A percentile compares a stretch with the other conserved stretches of the same genome.
Conservation (phyloP, 2,888 invertebrate genomes). For the Poecilobothrus nobilitatus region DNA sequence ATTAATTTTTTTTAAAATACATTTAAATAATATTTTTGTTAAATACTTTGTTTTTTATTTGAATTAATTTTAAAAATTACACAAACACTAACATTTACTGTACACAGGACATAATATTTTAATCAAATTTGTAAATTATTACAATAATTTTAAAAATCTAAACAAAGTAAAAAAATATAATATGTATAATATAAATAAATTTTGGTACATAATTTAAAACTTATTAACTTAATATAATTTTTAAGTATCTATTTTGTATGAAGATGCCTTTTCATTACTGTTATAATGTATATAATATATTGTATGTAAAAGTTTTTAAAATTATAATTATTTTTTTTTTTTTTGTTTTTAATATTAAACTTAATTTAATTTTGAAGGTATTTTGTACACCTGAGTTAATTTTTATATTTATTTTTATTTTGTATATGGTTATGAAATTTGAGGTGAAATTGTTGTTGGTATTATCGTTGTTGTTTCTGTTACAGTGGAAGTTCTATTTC, state of each 20-base stretch:
- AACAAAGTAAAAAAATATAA: not conserved
- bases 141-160: not conserved
- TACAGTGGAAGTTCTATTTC: not conserved
- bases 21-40: too few species aligned
- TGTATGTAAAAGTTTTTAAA: not conserved
- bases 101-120: too few species aligned
- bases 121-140: too few species aligned
- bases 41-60: too few species aligned
- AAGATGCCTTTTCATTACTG: too few species aligned
- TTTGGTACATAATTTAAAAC: not conserved
- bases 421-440: not conserved
- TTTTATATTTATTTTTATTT: not conserved
- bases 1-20: too few species aligned
- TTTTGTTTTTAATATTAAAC: not conserved
- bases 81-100: too few species aligned
- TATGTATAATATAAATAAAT: not conserved
- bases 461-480: not conserved
- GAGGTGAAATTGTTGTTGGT: not conserved
- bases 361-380: too few species aligned
- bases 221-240: not conserved
- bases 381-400: too few species aligned
- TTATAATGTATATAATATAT: not conserved
- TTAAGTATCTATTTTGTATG: not conserved
- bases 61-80: too few species aligned
- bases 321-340: too few species aligned